phyloP scores from a whole-genome alignment of 2,888 invertebrate species.

The Crossocerus cetratus region DNA sequence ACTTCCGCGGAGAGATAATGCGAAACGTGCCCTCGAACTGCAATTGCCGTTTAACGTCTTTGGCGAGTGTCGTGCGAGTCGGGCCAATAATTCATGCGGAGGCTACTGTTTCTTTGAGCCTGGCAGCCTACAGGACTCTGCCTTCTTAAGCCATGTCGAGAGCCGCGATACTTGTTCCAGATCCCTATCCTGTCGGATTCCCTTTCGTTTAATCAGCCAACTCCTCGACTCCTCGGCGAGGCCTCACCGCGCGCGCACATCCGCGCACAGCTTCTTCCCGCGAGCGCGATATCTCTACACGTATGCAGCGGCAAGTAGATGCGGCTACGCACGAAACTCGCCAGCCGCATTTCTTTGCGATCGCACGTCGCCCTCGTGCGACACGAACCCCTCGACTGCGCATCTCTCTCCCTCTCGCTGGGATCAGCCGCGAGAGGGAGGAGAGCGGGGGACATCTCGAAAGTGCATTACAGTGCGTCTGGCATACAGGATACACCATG shows the following conservation, averaged over 20 bases:
- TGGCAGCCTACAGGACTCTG: no score
- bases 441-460: conserved; percentile 44
- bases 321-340: not conserved
- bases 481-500: conserved; percentile 50
- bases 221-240: not conserved
- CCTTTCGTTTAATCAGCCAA: conserved; percentile 1
- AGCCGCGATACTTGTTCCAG: not conserved
- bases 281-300: not conserved
- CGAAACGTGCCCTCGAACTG: no score
- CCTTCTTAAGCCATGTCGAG: not conserved
- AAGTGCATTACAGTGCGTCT: conserved; percentile 49
- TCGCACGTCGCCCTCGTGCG: conserved; percentile 6
- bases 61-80: no score
- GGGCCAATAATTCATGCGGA: no score
- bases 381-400: not conserved
- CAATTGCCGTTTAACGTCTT: no score
- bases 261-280: not conserved
- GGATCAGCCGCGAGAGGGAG: no score
- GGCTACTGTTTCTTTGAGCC: no score
- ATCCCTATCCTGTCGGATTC: not conserved
- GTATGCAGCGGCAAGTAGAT: not conserved
- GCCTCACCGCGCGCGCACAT: no score
- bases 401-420: no score
- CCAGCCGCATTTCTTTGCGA: conserved; percentile 16
- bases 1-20: no score